Evolutionary conservation across 2,113 vertebrate species (phyloP), one percentile per base, ranked within the genome.

Genomic region (Amia ocellicauda): DNA sequence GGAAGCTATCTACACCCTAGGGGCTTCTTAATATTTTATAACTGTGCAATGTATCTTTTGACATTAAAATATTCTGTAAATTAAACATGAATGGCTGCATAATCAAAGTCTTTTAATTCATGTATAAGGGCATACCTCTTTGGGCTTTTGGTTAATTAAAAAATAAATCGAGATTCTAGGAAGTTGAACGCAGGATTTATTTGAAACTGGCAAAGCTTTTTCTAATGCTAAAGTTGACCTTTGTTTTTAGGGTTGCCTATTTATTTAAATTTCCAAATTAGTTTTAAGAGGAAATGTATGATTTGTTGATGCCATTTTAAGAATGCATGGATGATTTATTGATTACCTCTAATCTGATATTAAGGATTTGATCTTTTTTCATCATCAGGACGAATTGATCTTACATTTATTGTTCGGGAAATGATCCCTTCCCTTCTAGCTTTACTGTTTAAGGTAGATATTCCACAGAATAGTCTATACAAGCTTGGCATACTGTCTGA

Each of bases 61-160:
- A 77, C 78, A 78, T 72, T 82, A 73, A 80, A 81, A 81, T 78
- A 73, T 70, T 65, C 68, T 56, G 65, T 84, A 74, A 87, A 86
- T 86, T 82, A 86, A 84, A 85, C 74, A 87, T 85, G 70, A 79
- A 73, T 53, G 64, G 31, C 64, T 77, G 81, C 73, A 81, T 82
- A 80, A 83, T 82, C 76, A 79, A 79, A 75, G 62, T 59, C 68
- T 71, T 81, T 73, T 72, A 85, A 78, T 79, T 72, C 67, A 73
- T 68, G 67, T 51, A 64, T 66, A 75, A 69, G 66, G 61, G 50
- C 26, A 59, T 63, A 36, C 63, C 60, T 78, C 66, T 68, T 77
- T 74, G 63, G 52, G 19, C 56, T 74, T 17, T 54, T 24, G 54
- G 69, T 72, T 78, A 75, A 83, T 79, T 80, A 77, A 68, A 75